Percentiles rank a stretch among this genome's conserved stretches.
phyloP scores from a whole-genome alignment of 2,888 invertebrate species.

The Phasia obesa region DNA sequence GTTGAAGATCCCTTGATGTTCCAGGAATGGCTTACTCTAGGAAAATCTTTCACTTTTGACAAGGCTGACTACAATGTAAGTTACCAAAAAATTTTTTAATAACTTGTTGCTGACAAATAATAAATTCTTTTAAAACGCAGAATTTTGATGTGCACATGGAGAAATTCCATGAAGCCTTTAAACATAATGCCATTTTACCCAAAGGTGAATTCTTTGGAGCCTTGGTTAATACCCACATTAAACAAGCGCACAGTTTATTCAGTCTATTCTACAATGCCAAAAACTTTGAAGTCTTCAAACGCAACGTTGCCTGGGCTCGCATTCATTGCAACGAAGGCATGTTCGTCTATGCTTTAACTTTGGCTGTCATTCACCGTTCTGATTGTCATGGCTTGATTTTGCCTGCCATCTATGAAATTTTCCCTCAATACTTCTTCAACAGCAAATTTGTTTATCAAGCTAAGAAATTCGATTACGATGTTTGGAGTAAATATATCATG shows the following conservation, averaged over 20 bases:
- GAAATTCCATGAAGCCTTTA: constrained; percentile 72
- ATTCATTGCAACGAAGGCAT: constrained; percentile 86
- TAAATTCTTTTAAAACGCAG: constrained; percentile 64
- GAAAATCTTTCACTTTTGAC: constrained; percentile 67
- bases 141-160: constrained; percentile 73
- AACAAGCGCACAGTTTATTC: constrained; percentile 84
- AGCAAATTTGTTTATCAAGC: constrained; percentile 86
- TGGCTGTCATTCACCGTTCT: constrained; percentile 85
- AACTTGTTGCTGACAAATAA: neutral
- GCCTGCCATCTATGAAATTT: constrained; percentile 88
- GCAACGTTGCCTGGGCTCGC: constrained; percentile 87
- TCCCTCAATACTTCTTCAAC: constrained; percentile 88
- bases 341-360: constrained; percentile 86
- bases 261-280: constrained; percentile 87
- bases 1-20: constrained; percentile 72
- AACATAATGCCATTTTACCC: constrained; percentile 82
- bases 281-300: constrained; percentile 87
- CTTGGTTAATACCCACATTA: constrained; percentile 82
- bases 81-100: neutral
- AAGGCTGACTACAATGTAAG: constrained; percentile 66
- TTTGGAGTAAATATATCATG: constrained; percentile 81
- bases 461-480: constrained; percentile 83
- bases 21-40: constrained; percentile 73
- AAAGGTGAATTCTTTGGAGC: constrained; percentile 84
- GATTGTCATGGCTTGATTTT: constrained; percentile 86